Conservation (phyloP, 2,113 vertebrate species). For the Typhlomys cinereus region DNA sequence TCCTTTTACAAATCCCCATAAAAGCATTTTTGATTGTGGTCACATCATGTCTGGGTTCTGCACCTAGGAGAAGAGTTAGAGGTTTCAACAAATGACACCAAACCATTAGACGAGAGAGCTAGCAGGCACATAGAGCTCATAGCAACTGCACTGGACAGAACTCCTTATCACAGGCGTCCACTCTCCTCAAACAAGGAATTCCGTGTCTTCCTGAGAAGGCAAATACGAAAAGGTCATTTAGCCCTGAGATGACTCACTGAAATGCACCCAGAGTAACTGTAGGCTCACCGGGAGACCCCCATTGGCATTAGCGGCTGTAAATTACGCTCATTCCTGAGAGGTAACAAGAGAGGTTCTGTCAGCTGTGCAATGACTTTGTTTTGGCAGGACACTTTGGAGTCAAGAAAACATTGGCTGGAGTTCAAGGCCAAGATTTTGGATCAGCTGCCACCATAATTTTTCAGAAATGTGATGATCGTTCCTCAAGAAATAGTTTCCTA, state of each 20-base stretch:
- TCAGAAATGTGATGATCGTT: conserved; percentile 86
- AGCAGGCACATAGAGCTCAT: not conserved
- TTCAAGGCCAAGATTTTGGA: conserved; percentile 85
- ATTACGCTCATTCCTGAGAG: conserved; percentile 81
- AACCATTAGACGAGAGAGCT: not conserved
- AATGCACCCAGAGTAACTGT: conserved; percentile 56
- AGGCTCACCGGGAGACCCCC: conserved; percentile 70
- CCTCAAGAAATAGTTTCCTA: conserved; percentile 86
- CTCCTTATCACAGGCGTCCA: not conserved
- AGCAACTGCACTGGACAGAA: conserved; percentile 6
- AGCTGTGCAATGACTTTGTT: conserved; percentile 84
- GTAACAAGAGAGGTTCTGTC: conserved; percentile 84
- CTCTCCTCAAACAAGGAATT: conserved; percentile 17
- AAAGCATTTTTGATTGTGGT: not conserved
- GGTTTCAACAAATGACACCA: conserved; percentile 12
- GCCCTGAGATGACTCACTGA: conserved; percentile 65
- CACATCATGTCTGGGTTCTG: not conserved
- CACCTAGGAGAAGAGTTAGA: not conserved
- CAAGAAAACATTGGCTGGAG: conserved; percentile 84
- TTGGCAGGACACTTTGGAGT: conserved; percentile 84
- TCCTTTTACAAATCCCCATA: conserved; percentile 24
- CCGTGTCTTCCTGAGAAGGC: conserved; percentile 52
- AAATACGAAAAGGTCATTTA: conserved; percentile 63
- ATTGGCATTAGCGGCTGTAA: conserved; percentile 70
- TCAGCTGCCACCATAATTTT: conserved; percentile 83